Evolutionary conservation across 2,113 vertebrate genomes (phyloP), one percentile per base, ranked within the genome.

Genomic region (Alosa alosa): DNA sequence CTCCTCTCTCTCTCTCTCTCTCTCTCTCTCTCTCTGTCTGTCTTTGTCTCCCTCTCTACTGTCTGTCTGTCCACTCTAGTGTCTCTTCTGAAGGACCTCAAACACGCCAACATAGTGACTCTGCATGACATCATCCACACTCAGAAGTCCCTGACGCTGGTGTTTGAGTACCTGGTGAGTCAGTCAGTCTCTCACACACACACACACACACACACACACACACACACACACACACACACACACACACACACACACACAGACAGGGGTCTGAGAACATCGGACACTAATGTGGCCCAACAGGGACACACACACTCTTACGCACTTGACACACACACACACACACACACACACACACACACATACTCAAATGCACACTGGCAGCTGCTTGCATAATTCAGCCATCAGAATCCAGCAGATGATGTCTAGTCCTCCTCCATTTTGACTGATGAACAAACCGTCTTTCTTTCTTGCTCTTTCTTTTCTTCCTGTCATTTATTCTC

Each of bases 81-180:
- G 81, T 96, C 95, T 82, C 93, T 96, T 84, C 85, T 96, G 87
- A 96, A 96, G 88, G 95, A 96, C 86, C 88, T 96, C 82, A 96
- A 96, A 92, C 95, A 96, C 10, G 95, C 95, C 84, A 96, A 96
- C 91, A 95, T 96, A 10, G 95, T 96, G 86, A 96, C 95, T 9
- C 94, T 95, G 57, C 95, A 96, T 72, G 95, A 96, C 92, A 96
- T 96, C 91, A 95, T 96, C 85, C 95, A 96, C 92, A 96, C 95
- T 0, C 94, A 96, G 91, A 96, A 96, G 85, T 95, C 95, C 60
- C 94, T 96, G 87, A 96, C 95, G 7, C 91, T 96, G 82, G 95
- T 96, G 84, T 96, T 96, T 82, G 95, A 96, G 88, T 96, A 96
- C 84, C 92, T 96, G 93, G 95, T 96, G 88, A 94, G 94, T 90